Evolutionary conservation across 37 sponge, comb jelly and placozoan genomes (phyloP).

Genomic region (Eunapius fragilis): DNA sequence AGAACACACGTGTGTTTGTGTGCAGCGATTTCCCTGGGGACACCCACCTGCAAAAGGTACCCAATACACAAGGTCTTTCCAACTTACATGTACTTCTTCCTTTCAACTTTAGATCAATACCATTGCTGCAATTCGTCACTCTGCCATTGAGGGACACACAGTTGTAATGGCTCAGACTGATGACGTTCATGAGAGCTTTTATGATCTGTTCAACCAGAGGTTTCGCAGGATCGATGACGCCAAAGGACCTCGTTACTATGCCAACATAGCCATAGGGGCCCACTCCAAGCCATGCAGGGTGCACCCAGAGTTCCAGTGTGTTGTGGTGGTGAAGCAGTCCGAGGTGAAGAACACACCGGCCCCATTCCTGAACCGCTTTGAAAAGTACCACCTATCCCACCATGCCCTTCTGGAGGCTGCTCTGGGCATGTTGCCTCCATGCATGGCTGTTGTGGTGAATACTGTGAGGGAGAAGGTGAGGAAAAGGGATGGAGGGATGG

Average conservation of each 20-base stretch:
- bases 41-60: constrained; percentile 55
- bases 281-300: constrained; percentile 74
- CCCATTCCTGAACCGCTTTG: constrained; percentile 87
- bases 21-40: constrained; percentile 80
- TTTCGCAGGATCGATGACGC: constrained; percentile 80
- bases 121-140: no score
- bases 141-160: no score
- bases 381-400: constrained; percentile 75
- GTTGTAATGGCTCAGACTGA: no score
- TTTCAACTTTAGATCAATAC: no score
- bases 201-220: no score
- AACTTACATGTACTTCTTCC: no score
- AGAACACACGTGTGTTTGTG: constrained; percentile 36
- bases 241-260: constrained; percentile 54
- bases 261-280: constrained; percentile 87
- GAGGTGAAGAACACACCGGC: constrained; percentile 72
- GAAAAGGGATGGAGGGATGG: background rate
- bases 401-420: constrained; percentile 44
- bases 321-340: constrained; percentile 74
- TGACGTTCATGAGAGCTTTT: no score
- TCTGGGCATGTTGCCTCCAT: constrained; percentile 47
- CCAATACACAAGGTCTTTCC: no score
- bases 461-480: constrained; percentile 48
- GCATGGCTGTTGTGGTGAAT: constrained; percentile 37
- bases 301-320: constrained; percentile 80